These are phyloP conservation scores for Cathartes aura DNA, from an alignment of 2,113 vertebrate genomes.

Conservation along the genomic window DNA sequence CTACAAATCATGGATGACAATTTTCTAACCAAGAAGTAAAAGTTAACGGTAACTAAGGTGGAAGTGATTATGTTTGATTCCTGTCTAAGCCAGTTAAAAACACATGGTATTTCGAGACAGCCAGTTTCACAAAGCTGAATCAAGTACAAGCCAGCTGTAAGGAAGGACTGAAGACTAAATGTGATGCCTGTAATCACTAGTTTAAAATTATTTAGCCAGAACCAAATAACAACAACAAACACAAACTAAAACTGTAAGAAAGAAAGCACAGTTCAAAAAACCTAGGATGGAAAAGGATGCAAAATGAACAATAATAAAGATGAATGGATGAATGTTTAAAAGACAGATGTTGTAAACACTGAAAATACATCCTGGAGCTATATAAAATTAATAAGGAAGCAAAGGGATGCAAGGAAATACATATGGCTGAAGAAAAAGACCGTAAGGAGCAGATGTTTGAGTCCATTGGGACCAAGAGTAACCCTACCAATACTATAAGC, in stretches of 20 bases:
- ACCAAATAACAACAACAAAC: neutral
- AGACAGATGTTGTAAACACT: neutral
- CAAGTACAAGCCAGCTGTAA: neutral
- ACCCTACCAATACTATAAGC: neutral
- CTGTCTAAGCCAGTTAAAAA: slow-evolving; percentile 1
- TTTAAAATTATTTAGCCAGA: neutral
- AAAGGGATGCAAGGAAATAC: neutral
- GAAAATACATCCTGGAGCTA: neutral
- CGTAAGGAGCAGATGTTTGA: neutral
- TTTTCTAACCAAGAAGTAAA: slow-evolving; percentile 15
- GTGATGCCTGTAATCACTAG: neutral
- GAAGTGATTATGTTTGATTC: slow-evolving; percentile 25
- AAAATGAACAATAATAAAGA: neutral
- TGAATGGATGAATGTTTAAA: neutral
- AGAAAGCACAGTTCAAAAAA: neutral
- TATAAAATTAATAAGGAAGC: neutral
- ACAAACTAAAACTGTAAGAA: neutral
- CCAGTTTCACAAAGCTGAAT: neutral
- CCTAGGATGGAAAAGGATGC: neutral
- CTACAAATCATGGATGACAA: slow-evolving; percentile 35
- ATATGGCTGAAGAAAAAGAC: neutral
- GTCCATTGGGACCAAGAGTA: neutral
- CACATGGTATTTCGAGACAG: neutral
- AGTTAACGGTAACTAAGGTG: neutral
- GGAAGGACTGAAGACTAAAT: neutral